Base-by-base conservation (phyloP, 2,113 vertebrate genomes). In the Cottus gobio region DNA sequence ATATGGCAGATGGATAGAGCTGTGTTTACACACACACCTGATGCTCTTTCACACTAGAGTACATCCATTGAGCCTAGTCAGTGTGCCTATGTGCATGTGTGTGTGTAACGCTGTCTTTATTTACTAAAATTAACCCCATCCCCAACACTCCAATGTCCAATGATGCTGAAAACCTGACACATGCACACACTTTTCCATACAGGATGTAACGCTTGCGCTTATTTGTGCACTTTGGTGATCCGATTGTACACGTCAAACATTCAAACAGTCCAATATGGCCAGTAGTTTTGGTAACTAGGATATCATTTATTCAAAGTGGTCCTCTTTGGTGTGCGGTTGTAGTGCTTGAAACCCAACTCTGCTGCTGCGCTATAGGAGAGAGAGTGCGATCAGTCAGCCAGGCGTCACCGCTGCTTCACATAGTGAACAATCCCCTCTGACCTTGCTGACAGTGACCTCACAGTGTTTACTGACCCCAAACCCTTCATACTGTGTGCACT, bases 1-100 rank as follows among this genome's bases (percentile, higher is more conserved):
- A 89, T 90, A 86, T 90, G 90, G 89, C 85, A 54, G 71, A 85
- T n/a, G 42, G 85, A 80, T 52, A 77, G 80, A 44, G 71, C 66
- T 70, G 73, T 92, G 85, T 92, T 91, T 91, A 87, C 90, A 89
- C 82, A 90, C 89, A 90, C 89, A 91, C 83, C 87, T 79, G 74
- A 64, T 89, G 84, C 80, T 72, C 81, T 80, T 87, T 91, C 85
- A 90, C 85, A 88, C 84, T 85, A 67, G 85, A 89, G 84, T 85
- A 89, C 87, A 90, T 79, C 78, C 54, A 89, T 34, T 71, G 42
- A 77, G 73, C 69, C 52, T 11, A 16, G 20, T 50, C 30, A 68
- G 76, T 79, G 48, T 56, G 63, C 20, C 11, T 63, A 30, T 67
- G 66, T 61, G 39, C n/a, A 44, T 65, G 75, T 80, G 73, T 26